Conservation (phyloP, 2,113 vertebrate species). For the Rhodinocichla rosea region DNA sequence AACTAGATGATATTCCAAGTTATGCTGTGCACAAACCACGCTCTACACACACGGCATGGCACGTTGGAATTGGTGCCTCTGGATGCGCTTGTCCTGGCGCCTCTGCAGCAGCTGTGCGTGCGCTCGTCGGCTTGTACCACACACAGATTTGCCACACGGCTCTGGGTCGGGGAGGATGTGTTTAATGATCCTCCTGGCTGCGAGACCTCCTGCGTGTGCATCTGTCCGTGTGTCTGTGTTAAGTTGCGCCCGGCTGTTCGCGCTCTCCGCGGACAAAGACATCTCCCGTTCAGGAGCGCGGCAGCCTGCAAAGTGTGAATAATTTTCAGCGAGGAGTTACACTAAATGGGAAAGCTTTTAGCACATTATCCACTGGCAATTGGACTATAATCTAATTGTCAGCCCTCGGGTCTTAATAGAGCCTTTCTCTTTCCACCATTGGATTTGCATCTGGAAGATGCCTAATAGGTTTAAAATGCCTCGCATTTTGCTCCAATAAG, state of each 20-base stretch:
- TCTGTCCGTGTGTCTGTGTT: neutral
- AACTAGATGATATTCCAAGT: neutral
- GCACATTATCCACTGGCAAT: constrained; percentile 93
- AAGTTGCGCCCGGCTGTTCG: neutral
- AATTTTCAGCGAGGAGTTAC: constrained; percentile 85
- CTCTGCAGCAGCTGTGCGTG: neutral
- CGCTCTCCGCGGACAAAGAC: neutral
- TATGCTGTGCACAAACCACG: accelerated
- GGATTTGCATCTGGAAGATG: constrained; percentile 85
- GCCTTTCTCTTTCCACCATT: constrained; percentile 73
- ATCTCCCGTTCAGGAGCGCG: neutral
- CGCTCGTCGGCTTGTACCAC: neutral
- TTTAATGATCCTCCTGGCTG: neutral
- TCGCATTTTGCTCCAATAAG: constrained; percentile 57
- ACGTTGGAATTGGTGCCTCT: neutral
- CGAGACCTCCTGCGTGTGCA: neutral
- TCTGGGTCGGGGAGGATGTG: neutral
- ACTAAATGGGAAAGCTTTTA: constrained; percentile 92
- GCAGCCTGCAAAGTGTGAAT: constrained; percentile 86
- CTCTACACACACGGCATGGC: accelerated
- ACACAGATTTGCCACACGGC: neutral
- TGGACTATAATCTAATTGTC: constrained; percentile 86
- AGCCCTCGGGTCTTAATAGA: constrained; percentile 82
- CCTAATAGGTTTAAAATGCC: constrained; percentile 83
- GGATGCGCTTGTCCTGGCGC: neutral